phyloP scores from a whole-genome alignment of 2,113 vertebrate genomes.

The Indicator indicator region DNA sequence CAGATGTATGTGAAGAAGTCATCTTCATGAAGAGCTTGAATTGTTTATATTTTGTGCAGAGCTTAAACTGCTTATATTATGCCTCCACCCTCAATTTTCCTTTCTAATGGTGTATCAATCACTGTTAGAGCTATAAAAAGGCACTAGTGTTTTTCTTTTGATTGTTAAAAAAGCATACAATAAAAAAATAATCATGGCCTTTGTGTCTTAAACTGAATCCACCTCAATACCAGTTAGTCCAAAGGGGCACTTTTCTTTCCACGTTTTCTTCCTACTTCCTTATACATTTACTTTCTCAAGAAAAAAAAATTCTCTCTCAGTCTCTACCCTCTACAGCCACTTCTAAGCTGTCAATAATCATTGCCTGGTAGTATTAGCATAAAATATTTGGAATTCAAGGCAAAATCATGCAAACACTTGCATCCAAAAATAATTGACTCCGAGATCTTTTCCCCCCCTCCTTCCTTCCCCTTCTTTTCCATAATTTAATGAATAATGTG shows the following conservation, averaged over 20 bases:
- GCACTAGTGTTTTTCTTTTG: too few species aligned
- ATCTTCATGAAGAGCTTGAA: too few species aligned
- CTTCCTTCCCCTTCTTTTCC: neutral
- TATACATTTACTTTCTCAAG: neutral
- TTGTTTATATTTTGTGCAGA: too few species aligned
- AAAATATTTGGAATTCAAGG: neutral
- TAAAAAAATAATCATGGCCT: neutral
- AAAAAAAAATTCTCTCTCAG: neutral
- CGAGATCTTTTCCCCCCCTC: neutral
- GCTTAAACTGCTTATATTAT: too few species aligned
- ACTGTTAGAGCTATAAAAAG: too few species aligned
- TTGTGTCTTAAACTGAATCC: neutral
- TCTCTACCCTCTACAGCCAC: neutral
- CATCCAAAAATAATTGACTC: neutral
- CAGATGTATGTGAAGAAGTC: too few species aligned
- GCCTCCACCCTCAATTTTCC: too few species aligned
- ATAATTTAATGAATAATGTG: neutral
- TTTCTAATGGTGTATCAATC: too few species aligned
- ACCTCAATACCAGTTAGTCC: neutral
- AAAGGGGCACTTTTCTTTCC: neutral
- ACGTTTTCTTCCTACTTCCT: neutral
- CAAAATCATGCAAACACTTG: neutral
- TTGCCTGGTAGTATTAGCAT: neutral
- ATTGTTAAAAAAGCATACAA: too few species aligned
- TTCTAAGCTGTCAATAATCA: neutral